Base-by-base conservation (phyloP, 2,113 vertebrate species). In the Podarcis muralis region DNA sequence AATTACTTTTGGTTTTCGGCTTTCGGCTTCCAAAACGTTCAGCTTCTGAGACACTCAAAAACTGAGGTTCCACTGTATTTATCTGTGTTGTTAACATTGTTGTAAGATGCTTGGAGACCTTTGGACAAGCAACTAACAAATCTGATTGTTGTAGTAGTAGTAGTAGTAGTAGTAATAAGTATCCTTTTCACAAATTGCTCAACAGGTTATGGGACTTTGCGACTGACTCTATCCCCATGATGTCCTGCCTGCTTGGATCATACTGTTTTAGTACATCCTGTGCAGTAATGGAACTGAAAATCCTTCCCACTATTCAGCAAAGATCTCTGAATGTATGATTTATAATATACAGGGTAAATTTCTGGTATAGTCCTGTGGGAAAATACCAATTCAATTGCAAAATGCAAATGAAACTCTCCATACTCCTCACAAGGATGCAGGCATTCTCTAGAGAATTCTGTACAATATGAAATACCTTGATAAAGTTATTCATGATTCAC, bases 401-500 rank as follows among this genome's bases (percentile, higher is more conserved):
- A 92, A 85, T 91, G 40, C 43, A 95, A 94, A 92, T 93, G 81
- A 86, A 80, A 9, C 27, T 80, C 5, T 37, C 53, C 30, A 30
- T 75, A 48, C 87, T 84, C 85, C 48, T 85, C 84, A 16, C 22
- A 88, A 81, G 89, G 91, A 62, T 84, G 30, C 35, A 91, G 6
- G 4, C 48, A 77, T 87, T 23, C 66, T 59, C 53, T 62, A 85
- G n/a, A 89, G 43, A 43, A 92, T 90, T 79, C 6, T 75, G 80
- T 48, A 91, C 86, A 87, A 88, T 80, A 71, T 69, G 13, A 40
- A 87, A 13, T 22, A 72, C 75, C 40, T 30, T 88, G 35, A 72
- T 62, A 32, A 89, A 68, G 16, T 69, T 75, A 84, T 86, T 89
- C 35, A 81, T 62, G 23, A 76, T 71, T 5, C 43, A 69, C 32